Evolutionary conservation across 2,113 vertebrate genomes (phyloP).

Genomic region (Psilopogon haemacephalus): DNA sequence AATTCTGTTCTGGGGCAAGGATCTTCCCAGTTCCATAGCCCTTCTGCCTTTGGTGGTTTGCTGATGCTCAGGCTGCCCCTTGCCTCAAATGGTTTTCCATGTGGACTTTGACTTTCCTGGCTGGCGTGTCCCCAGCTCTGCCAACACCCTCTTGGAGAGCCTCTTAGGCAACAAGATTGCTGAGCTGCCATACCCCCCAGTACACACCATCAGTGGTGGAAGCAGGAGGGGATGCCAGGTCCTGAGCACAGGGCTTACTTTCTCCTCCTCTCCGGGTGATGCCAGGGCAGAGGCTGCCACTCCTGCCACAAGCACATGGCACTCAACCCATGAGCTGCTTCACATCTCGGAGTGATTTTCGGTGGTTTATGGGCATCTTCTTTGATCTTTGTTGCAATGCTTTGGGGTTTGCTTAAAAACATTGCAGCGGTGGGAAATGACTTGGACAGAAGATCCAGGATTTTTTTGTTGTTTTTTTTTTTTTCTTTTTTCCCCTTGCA

Average conservation of each 20-base stretch:
- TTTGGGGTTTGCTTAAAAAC: neutral
- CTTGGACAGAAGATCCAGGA: neutral
- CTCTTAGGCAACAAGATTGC: neutral
- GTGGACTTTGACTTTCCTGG: neutral
- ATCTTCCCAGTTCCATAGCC: fast-evolving
- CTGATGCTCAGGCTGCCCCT: neutral
- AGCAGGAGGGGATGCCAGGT: neutral
- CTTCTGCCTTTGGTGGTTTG: fast-evolving
- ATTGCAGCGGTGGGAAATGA: neutral
- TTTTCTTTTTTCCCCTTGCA: neutral
- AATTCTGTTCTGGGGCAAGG: neutral
- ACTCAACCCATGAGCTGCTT: neutral
- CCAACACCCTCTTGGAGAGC: neutral
- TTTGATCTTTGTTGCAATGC: neutral
- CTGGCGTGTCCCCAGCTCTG: neutral
- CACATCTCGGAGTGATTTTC: neutral
- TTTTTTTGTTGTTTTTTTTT: neutral
- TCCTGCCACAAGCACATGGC: neutral
- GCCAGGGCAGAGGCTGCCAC: neutral
- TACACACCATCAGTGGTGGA: neutral
- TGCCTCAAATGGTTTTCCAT: neutral
- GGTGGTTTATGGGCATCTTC: neutral
- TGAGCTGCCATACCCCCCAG: neutral
- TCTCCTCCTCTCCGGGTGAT: neutral
- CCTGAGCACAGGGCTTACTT: neutral